Percentiles rank a stretch among this genome's conserved stretches.
phyloP scores from a whole-genome alignment of 2,888 invertebrate genomes.

The Pristionchus exspectatus region DNA sequence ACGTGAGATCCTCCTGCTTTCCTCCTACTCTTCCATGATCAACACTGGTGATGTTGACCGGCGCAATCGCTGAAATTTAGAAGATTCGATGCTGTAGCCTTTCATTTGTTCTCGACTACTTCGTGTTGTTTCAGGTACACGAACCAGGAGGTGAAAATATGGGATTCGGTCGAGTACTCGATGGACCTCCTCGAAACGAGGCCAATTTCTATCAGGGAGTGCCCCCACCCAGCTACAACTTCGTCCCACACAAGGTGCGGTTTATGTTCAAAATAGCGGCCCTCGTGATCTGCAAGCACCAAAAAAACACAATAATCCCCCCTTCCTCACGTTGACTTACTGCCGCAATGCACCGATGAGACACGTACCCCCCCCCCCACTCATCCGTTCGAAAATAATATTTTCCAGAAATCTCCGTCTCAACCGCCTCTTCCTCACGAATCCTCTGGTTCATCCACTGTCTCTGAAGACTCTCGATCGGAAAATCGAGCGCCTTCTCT shows the following conservation, averaged over 20 bases:
- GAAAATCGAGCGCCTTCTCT: slow-evolving; percentile 21
- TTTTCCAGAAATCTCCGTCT: slow-evolving; percentile 5
- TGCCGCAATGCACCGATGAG: background rate
- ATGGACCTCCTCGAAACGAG: slow-evolving; percentile 39
- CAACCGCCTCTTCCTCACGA: slow-evolving; percentile 15
- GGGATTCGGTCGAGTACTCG: slow-evolving; percentile 55
- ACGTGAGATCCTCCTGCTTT: background rate
- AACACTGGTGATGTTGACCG: background rate
- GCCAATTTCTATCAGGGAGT: slow-evolving; percentile 54
- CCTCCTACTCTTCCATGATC: background rate
- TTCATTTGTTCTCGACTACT: background rate
- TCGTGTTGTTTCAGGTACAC: slow-evolving; percentile 39
- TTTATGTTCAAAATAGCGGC: background rate
- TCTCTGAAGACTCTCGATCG: slow-evolving; percentile 14
- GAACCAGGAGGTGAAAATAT: slow-evolving; percentile 32
- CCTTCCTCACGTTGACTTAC: background rate
- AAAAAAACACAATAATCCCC: background rate
- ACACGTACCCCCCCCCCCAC: no score
- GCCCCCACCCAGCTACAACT: slow-evolving; percentile 54
- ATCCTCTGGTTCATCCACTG: background rate
- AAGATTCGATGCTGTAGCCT: background rate
- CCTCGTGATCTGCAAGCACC: background rate
- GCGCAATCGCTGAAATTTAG: background rate
- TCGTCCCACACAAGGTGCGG: slow-evolving; percentile 40
- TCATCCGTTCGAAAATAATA: background rate